Conservation (phyloP, 2,888 invertebrate genomes). For the Cremastobaeus sp. region DNA sequence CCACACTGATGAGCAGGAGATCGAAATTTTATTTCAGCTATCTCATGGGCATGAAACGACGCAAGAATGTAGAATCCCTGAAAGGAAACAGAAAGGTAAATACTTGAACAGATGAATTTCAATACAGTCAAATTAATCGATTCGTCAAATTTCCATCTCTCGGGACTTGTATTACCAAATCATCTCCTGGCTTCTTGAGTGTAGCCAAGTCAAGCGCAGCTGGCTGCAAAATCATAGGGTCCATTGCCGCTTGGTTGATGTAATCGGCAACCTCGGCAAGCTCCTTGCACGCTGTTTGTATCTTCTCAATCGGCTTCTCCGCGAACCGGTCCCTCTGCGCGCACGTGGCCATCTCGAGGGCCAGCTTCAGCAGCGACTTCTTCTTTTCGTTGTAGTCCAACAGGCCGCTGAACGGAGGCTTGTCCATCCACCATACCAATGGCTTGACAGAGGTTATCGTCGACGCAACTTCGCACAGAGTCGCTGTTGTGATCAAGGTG, state of each 20-base stretch:
- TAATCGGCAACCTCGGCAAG: constrained; percentile 89
- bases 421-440: constrained; percentile 93
- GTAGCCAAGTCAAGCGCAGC: constrained; percentile 93
- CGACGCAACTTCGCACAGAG: constrained; percentile 91
- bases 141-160: too few species aligned
- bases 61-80: constrained; percentile 84
- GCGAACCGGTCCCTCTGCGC: constrained; percentile 95
- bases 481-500: constrained; percentile 85
- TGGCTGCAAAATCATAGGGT: constrained; percentile 94
- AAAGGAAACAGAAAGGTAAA: too few species aligned
- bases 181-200: constrained; percentile 91
- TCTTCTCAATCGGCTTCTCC: constrained; percentile 89
- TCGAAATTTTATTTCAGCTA: constrained; percentile 93
- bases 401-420: constrained; percentile 83
- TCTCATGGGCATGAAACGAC: constrained; percentile 88
- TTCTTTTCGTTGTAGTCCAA: constrained; percentile 85
- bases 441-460: constrained; percentile 91
- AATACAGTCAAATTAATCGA: background rate
- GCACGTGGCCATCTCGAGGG: constrained; percentile 92
- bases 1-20: constrained; percentile 95
- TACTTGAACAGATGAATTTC: too few species aligned
- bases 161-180: too few species aligned
- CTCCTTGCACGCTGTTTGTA: constrained; percentile 85
- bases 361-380: constrained; percentile 85
- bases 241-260: constrained; percentile 90